Evolutionary conservation across 2,113 vertebrate genomes (phyloP), one percentile per base, ranked within the genome.

Genomic region (Pyxicephalus adspersus): DNA sequence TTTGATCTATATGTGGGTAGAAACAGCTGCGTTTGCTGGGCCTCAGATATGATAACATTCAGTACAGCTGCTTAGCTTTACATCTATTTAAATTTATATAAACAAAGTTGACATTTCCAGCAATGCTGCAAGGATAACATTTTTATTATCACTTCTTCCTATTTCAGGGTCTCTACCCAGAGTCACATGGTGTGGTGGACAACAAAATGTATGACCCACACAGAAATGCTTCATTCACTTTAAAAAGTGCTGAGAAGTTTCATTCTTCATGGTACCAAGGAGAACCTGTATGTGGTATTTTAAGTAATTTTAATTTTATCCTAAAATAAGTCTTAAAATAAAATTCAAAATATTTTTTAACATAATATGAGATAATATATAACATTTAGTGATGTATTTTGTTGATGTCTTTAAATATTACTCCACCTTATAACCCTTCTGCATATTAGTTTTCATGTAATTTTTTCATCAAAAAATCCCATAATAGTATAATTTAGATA

Each of bases 171-270:
- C 92, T 99, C 64, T 99, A 99, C 89, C 95, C 97, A 7, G 98
- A 99, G 89, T 97, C 97, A 54, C 98, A 99, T 77, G 98, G 98
- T 34, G 92, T 99, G 58, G 94, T 99, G 78, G 98, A 98, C 87
- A 99, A 99, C 89, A 98, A 97, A 88, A 99, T 99, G 90, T 99
- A 97, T 70, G 98, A 99, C 23, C 92, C 94, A 60, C 86, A 80
- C 38, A 92, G 85, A 67, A 94, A 99, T 26, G 84, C 88, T 61
- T 89, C 26, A 20, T 99, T 99, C 89, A 91, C 90, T 52, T 88
- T 98, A 64, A 95, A 18, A 88, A 90, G 13, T 1, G 0, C 85
- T 0, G 96, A 98, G 88, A 99, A 97, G 86, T 92, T 89, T 83
- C 94, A 95, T 83, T 83, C 92, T 0, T 71, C 83, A n/a, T 99